A percentile compares a stretch with the other conserved stretches of the same genome.
These are phyloP conservation scores for Boleophthalmus pectinirostris DNA, from an alignment of 2,113 vertebrate genomes.

Conservation along the genomic window DNA sequence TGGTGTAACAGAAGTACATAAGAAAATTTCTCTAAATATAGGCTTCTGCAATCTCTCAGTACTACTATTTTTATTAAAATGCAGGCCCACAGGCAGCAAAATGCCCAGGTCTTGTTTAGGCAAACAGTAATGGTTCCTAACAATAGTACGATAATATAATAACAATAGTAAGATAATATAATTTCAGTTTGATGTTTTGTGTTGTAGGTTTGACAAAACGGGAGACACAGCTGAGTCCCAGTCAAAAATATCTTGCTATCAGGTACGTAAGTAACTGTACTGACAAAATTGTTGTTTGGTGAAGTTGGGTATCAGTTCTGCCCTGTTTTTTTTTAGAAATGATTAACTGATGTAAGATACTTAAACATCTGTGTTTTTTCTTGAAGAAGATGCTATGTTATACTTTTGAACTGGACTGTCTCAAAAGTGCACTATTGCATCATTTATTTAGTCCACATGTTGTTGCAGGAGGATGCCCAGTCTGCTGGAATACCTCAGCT, in stretches of 20 bases:
- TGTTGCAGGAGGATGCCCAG: conserved; percentile 92
- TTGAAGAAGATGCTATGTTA: neutral
- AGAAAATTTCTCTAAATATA: too few species aligned
- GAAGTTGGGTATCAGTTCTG: neutral
- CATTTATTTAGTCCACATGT: neutral
- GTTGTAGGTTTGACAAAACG: conserved; percentile 86
- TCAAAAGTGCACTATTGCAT: neutral
- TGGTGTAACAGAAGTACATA: too few species aligned
- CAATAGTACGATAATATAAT: neutral
- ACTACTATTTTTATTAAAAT: too few species aligned
- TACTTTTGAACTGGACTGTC: neutral
- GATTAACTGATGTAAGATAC: too few species aligned
- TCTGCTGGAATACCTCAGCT: conserved; percentile 95
- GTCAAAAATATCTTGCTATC: conserved; percentile 90
- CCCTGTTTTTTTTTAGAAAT: neutral
- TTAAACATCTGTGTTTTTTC: neutral
- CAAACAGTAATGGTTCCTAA: neutral
- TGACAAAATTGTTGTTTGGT: neutral
- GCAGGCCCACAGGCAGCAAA: too few species aligned
- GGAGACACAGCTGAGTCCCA: conserved; percentile 87
- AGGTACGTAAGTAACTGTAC: conserved; percentile 82
- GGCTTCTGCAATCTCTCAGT: too few species aligned
- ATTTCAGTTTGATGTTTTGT: neutral
- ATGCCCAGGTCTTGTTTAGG: neutral
- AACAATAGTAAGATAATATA: neutral